Base-by-base conservation (phyloP, 2,797 vertebrate genomes). In the Paguma larvata region DNA sequence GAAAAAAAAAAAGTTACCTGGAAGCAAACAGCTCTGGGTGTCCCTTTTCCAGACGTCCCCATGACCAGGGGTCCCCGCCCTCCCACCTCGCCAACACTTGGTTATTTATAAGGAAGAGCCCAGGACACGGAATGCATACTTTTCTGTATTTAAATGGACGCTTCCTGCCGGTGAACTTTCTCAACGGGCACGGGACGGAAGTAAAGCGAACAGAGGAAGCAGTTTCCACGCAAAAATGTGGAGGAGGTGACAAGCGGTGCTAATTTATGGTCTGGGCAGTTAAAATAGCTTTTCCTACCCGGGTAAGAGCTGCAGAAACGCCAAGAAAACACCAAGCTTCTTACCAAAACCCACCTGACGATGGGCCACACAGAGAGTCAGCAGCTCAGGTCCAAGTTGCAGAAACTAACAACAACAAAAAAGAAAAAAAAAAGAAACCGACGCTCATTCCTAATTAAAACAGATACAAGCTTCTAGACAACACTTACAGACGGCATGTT, bases 31-130 rank as follows among this genome's bases (percentile, higher is more conserved):
- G 44, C 59, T 67, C 73, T 34, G 27, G 48, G 34, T 6, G 18
- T 8, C 38, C 21, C 59, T 53, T 9, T 13, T 41, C 41, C 70
- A 73, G 14, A 27, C 0, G 9, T 46, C 2, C 21, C 6, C 3
- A 3, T 0, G 0, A 3, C 44, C 2, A 14, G 2, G 10, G 6
- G 14, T 6, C 10, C 11, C 2, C 0, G 2, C 56, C 21, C 30
- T 5, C 2, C 0, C 8, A 0, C 3, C n/a, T 48, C n/a, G 4
- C 44, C 44, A 9, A 3, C 30, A n/a, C 30, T 12, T 0, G 1
- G 3, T 8, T 9, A 32, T 38, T 63, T 10, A 16, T 19, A 14
- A 38, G 87, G 59, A 44, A 8, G 6, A 44, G 21, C 30, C 70
- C 23, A 0, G 62, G 30, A 51, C 7, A 5, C 13, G 5, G 44